Base-by-base conservation (phyloP, 1,140 invertebrate species). In the Chironomus striatipennis region DNA sequence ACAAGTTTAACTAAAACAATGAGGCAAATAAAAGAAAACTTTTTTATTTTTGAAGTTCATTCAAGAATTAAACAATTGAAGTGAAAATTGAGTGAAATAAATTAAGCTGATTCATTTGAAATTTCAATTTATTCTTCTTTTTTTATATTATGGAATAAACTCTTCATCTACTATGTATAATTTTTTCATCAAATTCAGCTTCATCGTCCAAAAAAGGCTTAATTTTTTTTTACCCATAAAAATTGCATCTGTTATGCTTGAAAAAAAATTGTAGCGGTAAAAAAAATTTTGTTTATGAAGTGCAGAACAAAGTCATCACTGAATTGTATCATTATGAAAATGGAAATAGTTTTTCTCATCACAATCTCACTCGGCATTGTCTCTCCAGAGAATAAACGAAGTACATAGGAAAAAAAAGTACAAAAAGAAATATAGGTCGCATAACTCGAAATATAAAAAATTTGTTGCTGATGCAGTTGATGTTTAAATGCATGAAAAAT, bases 301-400 rank as follows among this genome's bases (percentile, higher is more conserved):
- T 57, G 47, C 47, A 57, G 47, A 57, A 57, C 12, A 57, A 57
- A 57, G 47, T 57, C 47, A 57, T 57, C 47, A 57, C 47, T 57
- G 43, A 57, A 57, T n/a, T 12, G 47, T 57, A 57, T 57, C 47
- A 57, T 57, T 57, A 57, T 57, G 47, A 57, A 57, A 57, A 57
- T 57, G 47, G n/a, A 57, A n/a, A n/a, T 57, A 57, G 47, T 47
- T 47, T 47, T 47, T 47, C 15, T 47, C 43, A 47, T 47, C 43
- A 10, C 47, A 34, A 34, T 57, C 47, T 57, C 47, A 15, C 47
- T 15, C n/a, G 12, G 47, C 12, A n/a, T 57, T 57, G 43, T 15
- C n/a, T 57, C 47, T 57, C 12, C 47, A n/a, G 47, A 57, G 12
- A 57, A n/a, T 57, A 15, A n/a, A 4, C n/a, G 9, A 57, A 57